Evolutionary conservation across 2,888 invertebrate species (phyloP), one percentile per base, ranked within the genome.

Genomic region (Trichopria drosophilae): DNA sequence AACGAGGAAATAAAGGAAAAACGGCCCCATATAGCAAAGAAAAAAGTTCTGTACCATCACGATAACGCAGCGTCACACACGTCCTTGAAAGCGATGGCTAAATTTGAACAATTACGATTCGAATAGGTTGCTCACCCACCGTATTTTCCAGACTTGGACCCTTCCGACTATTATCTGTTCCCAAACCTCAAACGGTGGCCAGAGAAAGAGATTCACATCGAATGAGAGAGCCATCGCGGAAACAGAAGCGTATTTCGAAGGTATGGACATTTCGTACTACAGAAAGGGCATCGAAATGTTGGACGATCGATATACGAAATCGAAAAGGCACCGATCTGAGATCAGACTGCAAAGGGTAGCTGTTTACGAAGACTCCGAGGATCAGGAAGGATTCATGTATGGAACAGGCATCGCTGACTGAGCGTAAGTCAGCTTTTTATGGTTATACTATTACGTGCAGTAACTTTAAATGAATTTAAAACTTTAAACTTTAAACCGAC

Each of bases 131-230:
- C 40, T 10, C 60, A 61, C 43, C 53, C 62, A 26, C 57, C 57
- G 3, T 59, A 57, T 48, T 58, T 51, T n/a, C 55, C 60, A 54
- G 55, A 61, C 54, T 39, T 62, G 62, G 66, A n/a, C 65, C 60
- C 65, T 66, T 65, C 57, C 49, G 57, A 59, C 41, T 62, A 44
- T 34, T 56, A 36, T 39, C 31, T 57, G 41, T 61, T 61, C 26
- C 46, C 55, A 24, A 45, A 58, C 43, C 5, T 59, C 16, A 58
- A 60, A 52, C 60, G 35, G 40, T 42, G 28, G 32, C 35, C 49
- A 42, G 15, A 57, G 55, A 43, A 40, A 55, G 42, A 58, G 29
- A 59, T 59, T 57, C 46, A 15, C 37, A 39, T 51, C 53, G 31
- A 59, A 57, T 45, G 40, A 46, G 51, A 40, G 40, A 36, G 41